Evolutionary conservation across 2,888 invertebrate genomes (phyloP).

Genomic region (Nemoura dubitans): DNA sequence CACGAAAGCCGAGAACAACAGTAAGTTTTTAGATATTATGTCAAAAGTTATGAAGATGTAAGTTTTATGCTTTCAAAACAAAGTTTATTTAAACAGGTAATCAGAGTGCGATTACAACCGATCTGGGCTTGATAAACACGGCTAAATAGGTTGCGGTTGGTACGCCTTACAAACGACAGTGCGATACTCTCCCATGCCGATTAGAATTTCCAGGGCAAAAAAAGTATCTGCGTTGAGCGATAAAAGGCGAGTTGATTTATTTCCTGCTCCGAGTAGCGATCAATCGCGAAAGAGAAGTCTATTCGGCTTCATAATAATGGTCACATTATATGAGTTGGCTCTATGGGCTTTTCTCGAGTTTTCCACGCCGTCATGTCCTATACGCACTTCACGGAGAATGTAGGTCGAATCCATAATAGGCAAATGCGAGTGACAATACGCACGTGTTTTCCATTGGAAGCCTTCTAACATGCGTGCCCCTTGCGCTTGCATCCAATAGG

Average conservation of each 20-base stretch:
- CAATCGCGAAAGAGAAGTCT: neutral
- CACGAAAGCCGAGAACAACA: neutral
- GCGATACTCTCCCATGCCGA: neutral
- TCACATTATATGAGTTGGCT: neutral
- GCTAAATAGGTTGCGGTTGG: neutral
- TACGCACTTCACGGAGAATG: neutral
- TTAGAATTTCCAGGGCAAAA: neutral
- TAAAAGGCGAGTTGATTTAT: neutral
- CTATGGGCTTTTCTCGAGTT: neutral
- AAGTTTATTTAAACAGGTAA: neutral
- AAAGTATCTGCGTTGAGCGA: neutral
- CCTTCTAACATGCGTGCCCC: neutral
- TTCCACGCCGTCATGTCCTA: neutral
- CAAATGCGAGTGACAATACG: neutral
- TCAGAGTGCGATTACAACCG: neutral
- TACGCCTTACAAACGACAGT: neutral
- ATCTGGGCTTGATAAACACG: neutral
- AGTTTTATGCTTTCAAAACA: neutral
- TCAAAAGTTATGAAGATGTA: neutral
- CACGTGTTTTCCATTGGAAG: neutral
- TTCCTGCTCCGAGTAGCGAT: neutral
- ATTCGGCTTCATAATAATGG: neutral
- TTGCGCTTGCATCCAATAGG: neutral
- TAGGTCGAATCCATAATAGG: neutral
- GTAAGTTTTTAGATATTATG: neutral